Evolutionary conservation across 2,888 invertebrate species (phyloP).

Genomic region (Chesias legatella): DNA sequence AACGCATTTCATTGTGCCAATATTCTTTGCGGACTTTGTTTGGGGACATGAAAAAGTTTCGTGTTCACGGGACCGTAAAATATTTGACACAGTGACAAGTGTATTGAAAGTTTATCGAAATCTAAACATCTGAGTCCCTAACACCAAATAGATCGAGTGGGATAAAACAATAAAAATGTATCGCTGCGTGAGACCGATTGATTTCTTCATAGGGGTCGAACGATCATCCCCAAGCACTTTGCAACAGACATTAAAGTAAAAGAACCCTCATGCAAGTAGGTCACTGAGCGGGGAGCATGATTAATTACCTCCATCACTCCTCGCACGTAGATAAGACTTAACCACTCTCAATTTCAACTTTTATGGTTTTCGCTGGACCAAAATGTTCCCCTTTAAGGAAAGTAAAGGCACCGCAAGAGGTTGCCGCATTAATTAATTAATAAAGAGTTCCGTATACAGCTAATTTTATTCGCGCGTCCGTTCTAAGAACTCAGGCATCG

Average conservation of each 20-base stretch:
- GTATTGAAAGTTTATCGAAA: constrained; percentile 20
- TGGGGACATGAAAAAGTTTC: constrained; percentile 18
- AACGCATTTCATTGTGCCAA: constrained; percentile 41
- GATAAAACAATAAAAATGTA: constrained; percentile 51
- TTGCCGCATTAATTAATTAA: constrained; percentile 40
- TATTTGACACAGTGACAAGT: constrained; percentile 8
- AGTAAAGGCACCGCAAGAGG: constrained; percentile 26
- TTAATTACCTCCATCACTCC: constrained; percentile 68
- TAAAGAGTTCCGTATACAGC: constrained; percentile 50
- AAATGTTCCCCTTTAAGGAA: constrained; percentile 11
- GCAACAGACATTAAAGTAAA: constrained; percentile 44
- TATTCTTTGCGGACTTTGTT: constrained; percentile 37
- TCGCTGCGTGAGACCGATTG: constrained; percentile 53
- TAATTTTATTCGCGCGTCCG: constrained; percentile 60
- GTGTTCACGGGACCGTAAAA: constrained; percentile 13
- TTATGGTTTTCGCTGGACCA: constrained; percentile 30
- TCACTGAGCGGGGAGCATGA: constrained; percentile 66
- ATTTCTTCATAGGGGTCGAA: constrained; percentile 50
- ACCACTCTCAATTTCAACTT: constrained; percentile 39
- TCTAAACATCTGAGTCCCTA: constrained; percentile 20
- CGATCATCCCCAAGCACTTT: constrained; percentile 39
- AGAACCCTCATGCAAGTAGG: constrained; percentile 56
- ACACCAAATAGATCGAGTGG: constrained; percentile 36
- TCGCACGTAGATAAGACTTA: constrained; percentile 57
- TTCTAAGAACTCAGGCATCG: constrained; percentile 68